Base-by-base conservation (phyloP, 2,797 vertebrate species). In the Semotilus atromaculatus region DNA sequence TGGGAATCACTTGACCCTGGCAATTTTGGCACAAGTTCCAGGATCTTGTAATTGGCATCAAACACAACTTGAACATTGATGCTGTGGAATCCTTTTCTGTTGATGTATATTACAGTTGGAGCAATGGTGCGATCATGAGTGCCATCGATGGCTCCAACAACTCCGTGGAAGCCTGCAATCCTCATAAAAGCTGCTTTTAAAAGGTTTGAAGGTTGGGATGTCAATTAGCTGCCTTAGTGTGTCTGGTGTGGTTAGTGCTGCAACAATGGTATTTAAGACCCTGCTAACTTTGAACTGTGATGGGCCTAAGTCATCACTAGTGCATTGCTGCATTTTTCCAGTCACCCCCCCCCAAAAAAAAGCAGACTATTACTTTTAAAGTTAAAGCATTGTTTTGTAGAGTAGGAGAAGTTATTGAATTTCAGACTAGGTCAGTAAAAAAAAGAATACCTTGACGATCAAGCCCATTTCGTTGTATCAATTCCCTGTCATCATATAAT, bases 231-330 rank as follows among this genome's bases (percentile, higher is more conserved):
- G 70, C 43, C 43, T 51, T 73, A 73, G 4, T 73, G 29, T 51
- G 16, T 18, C 16, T 31, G 29, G 14, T 31, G 29, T 64, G 13
- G 60, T 31, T 64, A 62, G 26, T 62, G 58, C 58, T 29, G 58
- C 2, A 13, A 60, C n/a, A 60, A 23, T 60, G 58, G 4, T 60
- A 13, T 60, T 60, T 26, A 71, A 43, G 68, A 45, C 40, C 40
- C 70, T 72, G 40, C 40, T 72, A 23, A 43, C 21, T 71, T 38
- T 71, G 68, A 14, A 45, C 13, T 29, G n/a, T 48, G 43, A 34
- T 73, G 45, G 45, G n/a, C 26, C 45, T 7, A 73, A n/a, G 43
- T 73, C 45, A 73, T 73, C 71, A 73, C 43, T 51, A 16, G 45
- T 51, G 43, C 60, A 64, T 29, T 62, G 11, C 60, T 62, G 13